Percentiles rank a stretch among this genome's conserved stretches.
Conservation (phyloP, 2,797 vertebrate species). For the Echeneis naucrates region DNA sequence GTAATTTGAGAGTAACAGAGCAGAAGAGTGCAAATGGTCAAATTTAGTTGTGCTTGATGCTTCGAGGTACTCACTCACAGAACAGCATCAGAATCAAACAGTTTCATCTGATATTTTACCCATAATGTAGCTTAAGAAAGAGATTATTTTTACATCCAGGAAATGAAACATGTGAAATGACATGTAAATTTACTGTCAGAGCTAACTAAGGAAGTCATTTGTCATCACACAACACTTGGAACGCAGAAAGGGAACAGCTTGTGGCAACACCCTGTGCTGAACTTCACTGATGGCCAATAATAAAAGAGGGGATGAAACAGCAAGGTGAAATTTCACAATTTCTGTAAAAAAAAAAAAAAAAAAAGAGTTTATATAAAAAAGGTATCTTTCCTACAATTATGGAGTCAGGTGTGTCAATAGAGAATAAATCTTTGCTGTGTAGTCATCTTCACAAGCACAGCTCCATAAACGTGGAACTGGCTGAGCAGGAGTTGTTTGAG, state of each 20-base stretch:
- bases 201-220: slow-evolving; percentile 73
- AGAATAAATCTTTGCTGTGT: slow-evolving; percentile 76
- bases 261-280: slow-evolving; percentile 77
- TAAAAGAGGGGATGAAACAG: slow-evolving; percentile 72
- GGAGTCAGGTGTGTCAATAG: slow-evolving; percentile 71
- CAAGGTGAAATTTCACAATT: slow-evolving; percentile 88
- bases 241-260: slow-evolving; percentile 75
- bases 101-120: slow-evolving; percentile 14
- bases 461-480: slow-evolving; percentile 81
- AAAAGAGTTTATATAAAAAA: slow-evolving; percentile 72
- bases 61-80: slow-evolving; percentile 22
- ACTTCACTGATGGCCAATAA: slow-evolving; percentile 77
- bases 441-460: slow-evolving; percentile 66
- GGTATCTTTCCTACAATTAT: slow-evolving; percentile 75
- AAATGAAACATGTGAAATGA: slow-evolving; percentile 66
- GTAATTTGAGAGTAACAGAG: slow-evolving; percentile 25
- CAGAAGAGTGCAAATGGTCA: slow-evolving; percentile 42
- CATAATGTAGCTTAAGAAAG: slow-evolving; percentile 37
- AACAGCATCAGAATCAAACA: slow-evolving; percentile 30
- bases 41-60: slow-evolving; percentile 40
- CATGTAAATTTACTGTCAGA: slow-evolving; percentile 73
- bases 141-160: slow-evolving; percentile 49
- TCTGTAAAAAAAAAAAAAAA: slow-evolving; percentile 80
- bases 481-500: slow-evolving; percentile 69
- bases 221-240: slow-evolving; percentile 77